phyloP scores from a whole-genome alignment of 2,888 invertebrate species.

The Saturnia pavonia region DNA sequence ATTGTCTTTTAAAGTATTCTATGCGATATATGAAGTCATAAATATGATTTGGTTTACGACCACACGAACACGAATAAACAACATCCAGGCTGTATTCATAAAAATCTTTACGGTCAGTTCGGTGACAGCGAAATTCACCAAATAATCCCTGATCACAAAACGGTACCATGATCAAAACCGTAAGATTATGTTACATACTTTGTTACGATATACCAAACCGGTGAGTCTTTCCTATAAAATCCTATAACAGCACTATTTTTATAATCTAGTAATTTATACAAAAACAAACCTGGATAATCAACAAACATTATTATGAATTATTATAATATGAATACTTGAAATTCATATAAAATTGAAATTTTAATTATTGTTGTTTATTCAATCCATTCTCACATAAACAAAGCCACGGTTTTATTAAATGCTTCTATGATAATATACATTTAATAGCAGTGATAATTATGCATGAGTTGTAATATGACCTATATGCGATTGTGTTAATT shows the following conservation, averaged over 20 bases:
- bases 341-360: background rate
- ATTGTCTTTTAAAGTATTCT: background rate
- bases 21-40: background rate
- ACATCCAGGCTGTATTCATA: background rate
- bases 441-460: constrained; percentile 10
- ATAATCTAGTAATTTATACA: too few species aligned
- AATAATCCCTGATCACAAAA: too few species aligned
- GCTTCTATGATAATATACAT: background rate
- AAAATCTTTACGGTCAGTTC: background rate
- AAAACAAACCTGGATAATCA: background rate
- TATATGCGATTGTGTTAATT: background rate
- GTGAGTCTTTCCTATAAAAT: too few species aligned
- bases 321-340: background rate
- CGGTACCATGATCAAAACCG: too few species aligned
- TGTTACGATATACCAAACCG: too few species aligned
- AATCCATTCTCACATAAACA: background rate
- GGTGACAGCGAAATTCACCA: background rate
- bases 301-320: background rate
- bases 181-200: too few species aligned
- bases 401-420: background rate
- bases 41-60: background rate
- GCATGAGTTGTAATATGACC: background rate
- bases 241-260: too few species aligned
- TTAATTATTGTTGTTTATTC: background rate
- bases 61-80: background rate